Percentiles rank a stretch among this genome's conserved stretches.
Conservation (phyloP, 2,113 vertebrate genomes). For the Rutilus rutilus region DNA sequence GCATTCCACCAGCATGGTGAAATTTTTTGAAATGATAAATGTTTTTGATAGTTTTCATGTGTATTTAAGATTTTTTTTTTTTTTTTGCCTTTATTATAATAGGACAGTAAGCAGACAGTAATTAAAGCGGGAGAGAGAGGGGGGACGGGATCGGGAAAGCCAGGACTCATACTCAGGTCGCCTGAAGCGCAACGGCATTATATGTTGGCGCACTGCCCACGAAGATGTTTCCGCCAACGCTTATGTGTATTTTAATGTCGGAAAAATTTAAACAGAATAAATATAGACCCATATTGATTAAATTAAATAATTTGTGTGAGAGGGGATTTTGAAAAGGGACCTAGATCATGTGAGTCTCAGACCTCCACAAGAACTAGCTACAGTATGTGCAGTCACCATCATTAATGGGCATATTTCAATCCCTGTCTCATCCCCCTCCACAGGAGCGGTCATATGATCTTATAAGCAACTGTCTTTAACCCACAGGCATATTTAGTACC, state of each 20-base stretch:
- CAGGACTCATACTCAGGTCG: too few species aligned
- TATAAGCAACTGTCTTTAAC: not conserved
- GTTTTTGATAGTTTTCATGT: not conserved
- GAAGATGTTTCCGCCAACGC: too few species aligned
- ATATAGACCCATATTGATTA: not conserved
- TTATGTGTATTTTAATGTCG: not conserved
- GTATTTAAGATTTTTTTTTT: not conserved
- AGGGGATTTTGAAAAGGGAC: not conserved
- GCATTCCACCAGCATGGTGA: too few species aligned
- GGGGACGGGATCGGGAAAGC: too few species aligned
- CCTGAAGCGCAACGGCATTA: too few species aligned
- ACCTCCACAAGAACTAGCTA: not conserved
- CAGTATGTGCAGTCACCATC: not conserved
- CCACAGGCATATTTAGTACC: slow-evolving; percentile 1
- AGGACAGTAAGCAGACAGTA: too few species aligned
- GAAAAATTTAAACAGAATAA: not conserved
- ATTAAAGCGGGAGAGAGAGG: too few species aligned
- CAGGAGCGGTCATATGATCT: not conserved
- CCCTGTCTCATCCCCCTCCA: not conserved
- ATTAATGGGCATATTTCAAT: not conserved
- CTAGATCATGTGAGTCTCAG: not conserved
- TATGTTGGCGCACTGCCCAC: too few species aligned
- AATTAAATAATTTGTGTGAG: not conserved
- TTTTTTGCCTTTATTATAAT: too few species aligned
- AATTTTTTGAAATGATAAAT: not conserved